A percentile compares a stretch with the other conserved stretches of the same genome.
phyloP scores from a whole-genome alignment of 2,888 invertebrate genomes.

The Hermaeophaga mercurialis region DNA sequence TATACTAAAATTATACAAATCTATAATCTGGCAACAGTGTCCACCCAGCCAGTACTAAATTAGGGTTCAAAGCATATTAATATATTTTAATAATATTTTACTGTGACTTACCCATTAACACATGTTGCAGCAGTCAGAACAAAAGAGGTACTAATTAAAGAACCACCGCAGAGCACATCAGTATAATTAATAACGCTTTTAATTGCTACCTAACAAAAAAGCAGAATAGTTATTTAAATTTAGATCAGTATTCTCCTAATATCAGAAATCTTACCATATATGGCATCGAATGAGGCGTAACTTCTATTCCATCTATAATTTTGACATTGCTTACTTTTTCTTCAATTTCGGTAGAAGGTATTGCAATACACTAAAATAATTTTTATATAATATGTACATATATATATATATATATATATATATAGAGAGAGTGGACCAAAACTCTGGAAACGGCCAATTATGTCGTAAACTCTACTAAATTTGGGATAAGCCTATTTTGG shows the following conservation, averaged over 20 bases:
- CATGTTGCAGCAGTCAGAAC: constrained; percentile 37
- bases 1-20: too few species aligned
- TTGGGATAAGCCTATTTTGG: too few species aligned
- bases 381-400: too few species aligned
- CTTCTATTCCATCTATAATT: constrained; percentile 39
- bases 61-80: too few species aligned
- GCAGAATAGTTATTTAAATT: not conserved
- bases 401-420: too few species aligned
- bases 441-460: too few species aligned
- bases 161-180: constrained; percentile 33
- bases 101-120: constrained; percentile 31
- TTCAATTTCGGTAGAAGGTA: not conserved
- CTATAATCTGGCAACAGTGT: too few species aligned
- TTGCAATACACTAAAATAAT: not conserved
- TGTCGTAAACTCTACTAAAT: too few species aligned
- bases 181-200: constrained; percentile 23
- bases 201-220: constrained; percentile 29
- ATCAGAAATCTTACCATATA: constrained; percentile 38
- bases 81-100: too few species aligned
- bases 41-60: too few species aligned
- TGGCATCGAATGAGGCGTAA: constrained; percentile 40
- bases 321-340: not conserved
- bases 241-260: not conserved
- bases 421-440: too few species aligned
- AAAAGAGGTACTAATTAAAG: constrained; percentile 27